Conservation (phyloP, 2,888 invertebrate genomes). For the Nebria salina region DNA sequence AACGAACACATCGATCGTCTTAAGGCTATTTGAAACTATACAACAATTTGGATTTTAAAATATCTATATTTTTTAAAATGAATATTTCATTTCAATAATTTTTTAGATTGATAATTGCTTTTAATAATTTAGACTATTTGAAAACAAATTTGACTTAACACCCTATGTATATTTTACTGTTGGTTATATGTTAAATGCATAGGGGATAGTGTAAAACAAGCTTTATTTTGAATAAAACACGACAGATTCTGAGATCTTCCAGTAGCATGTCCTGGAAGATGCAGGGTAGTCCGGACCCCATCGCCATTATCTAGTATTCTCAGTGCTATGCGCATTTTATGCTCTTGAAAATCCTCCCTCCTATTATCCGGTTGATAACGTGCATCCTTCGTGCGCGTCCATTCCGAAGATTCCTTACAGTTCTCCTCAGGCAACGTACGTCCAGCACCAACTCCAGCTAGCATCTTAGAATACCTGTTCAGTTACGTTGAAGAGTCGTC, state of each 20-base stretch:
- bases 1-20: slow-evolving; percentile 14
- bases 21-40: not conserved
- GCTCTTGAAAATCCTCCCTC: slow-evolving; percentile 44
- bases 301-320: slow-evolving; percentile 46
- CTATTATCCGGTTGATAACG: slow-evolving; percentile 43
- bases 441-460: not conserved
- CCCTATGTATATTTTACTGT: no score
- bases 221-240: not conserved
- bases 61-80: no score
- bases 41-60: not conserved
- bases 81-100: no score
- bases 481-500: not conserved
- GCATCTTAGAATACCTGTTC: slow-evolving; percentile 18
- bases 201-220: not conserved
- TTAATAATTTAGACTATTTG: no score
- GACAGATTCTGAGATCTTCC: not conserved
- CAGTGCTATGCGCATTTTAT: slow-evolving; percentile 46
- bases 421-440: slow-evolving; percentile 7
- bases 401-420: slow-evolving; percentile 37
- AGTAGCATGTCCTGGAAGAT: not conserved
- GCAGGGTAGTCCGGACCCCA: slow-evolving; percentile 16
- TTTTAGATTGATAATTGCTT: no score
- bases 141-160: no score
- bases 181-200: not conserved
- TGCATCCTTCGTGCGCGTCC: slow-evolving; percentile 17